Percentiles rank a stretch among this genome's conserved stretches.
phyloP scores from a whole-genome alignment of 2,797 vertebrate species.

The Sebastes taczanowskii region DNA sequence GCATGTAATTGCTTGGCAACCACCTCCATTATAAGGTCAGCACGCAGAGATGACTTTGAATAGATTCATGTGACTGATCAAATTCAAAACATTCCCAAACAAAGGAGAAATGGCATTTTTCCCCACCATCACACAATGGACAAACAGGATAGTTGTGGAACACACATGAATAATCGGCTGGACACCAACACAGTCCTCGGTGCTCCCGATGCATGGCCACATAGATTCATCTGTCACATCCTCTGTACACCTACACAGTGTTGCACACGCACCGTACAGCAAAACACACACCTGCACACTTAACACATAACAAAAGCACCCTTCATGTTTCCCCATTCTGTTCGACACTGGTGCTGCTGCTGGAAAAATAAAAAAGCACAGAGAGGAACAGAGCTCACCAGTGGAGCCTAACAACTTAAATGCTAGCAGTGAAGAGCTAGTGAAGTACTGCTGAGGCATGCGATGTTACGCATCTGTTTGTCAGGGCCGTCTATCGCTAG shows the following conservation, averaged over 20 bases:
- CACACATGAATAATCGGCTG: conserved; percentile 30
- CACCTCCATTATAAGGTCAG: conserved; percentile 81
- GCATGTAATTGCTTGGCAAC: conserved; percentile 82
- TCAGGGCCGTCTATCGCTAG: conserved; percentile 42
- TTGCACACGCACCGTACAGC: background rate
- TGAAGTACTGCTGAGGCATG: conserved; percentile 39
- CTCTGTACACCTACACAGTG: conserved; percentile 33
- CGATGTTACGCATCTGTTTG: conserved; percentile 55
- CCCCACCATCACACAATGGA: conserved; percentile 34
- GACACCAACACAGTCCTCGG: conserved; percentile 22
- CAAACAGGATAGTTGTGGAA: conserved; percentile 38
- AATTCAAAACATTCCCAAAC: conserved; percentile 75
- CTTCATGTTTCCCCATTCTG: conserved; percentile 19
- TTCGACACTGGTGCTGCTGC: conserved; percentile 13
- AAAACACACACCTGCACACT: conserved; percentile 14
- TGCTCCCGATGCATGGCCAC: conserved; percentile 16
- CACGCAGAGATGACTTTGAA: conserved; percentile 74
- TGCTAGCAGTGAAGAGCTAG: conserved; percentile 11
- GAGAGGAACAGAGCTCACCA: conserved; percentile 13
- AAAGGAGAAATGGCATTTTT: conserved; percentile 66
- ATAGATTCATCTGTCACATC: conserved; percentile 42
- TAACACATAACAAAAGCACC: conserved; percentile 19
- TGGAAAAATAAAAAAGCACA: conserved; percentile 26
- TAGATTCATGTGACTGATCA: conserved; percentile 80
- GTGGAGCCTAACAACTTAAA: conserved; percentile 24